A percentile compares a stretch with the other conserved stretches of the same genome.
Conservation (phyloP, 23 tunicate species). For the Trididemnum clinides region DNA sequence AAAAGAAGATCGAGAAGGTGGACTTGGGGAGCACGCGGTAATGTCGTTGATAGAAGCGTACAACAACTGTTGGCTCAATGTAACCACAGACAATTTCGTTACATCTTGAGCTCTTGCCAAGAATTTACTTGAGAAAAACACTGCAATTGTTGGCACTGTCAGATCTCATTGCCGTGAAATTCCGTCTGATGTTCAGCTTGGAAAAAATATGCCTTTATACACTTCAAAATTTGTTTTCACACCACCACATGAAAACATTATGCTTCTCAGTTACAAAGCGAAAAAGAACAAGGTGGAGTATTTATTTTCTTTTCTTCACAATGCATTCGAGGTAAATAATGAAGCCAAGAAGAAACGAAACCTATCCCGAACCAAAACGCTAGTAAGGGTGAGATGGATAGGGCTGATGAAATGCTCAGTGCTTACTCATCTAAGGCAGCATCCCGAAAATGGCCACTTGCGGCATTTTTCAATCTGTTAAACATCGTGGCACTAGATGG, state of each 20-base stretch:
- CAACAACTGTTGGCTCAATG: background rate
- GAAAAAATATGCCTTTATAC: background rate
- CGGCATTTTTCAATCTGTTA: conserved; percentile 6
- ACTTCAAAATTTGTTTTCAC: conserved; percentile 19
- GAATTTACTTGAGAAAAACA: background rate
- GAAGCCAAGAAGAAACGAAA: conserved; percentile 6
- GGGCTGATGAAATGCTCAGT: conserved; percentile 13
- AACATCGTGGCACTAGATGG: background rate
- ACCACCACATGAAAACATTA: background rate
- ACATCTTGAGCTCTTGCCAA: background rate
- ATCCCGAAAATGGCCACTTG: background rate
- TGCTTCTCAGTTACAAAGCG: too few relatives aligned
- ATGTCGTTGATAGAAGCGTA: background rate
- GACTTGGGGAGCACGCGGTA: background rate
- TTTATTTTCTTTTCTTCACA: background rate
- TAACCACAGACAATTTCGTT: background rate
- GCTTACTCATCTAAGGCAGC: conserved; percentile 18
- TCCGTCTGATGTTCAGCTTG: conserved; percentile 5
- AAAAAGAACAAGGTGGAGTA: background rate
- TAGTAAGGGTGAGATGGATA: conserved; percentile 1
- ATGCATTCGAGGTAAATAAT: background rate
- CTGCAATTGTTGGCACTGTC: background rate
- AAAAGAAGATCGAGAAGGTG: background rate
- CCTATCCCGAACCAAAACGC: background rate
- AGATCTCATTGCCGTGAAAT: too few relatives aligned